Evolutionary conservation across 1,140 invertebrate species (phyloP).

Genomic region (Neodiprion fabricii): DNA sequence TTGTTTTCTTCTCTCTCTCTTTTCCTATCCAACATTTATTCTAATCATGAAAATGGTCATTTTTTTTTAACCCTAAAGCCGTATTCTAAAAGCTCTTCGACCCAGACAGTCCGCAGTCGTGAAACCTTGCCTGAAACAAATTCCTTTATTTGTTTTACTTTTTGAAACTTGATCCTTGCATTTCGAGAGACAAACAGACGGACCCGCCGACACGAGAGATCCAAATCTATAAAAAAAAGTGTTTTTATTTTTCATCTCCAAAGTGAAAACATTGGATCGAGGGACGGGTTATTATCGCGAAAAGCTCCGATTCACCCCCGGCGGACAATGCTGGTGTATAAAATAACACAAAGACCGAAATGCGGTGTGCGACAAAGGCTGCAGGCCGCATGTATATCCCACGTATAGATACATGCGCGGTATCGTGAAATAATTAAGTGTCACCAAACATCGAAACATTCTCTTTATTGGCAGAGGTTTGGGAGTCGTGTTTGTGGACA

Average conservation of each 20-base stretch:
- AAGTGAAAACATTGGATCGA: background rate
- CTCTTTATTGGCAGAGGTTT: constrained; percentile 25
- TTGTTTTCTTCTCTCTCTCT: no score
- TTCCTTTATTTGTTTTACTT: background rate
- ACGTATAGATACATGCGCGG: constrained; percentile 13
- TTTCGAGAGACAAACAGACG: background rate
- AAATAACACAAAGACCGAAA: background rate
- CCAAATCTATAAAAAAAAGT: background rate
- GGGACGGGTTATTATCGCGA: no score
- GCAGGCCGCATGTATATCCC: no score
- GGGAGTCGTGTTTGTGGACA: constrained; percentile 17
- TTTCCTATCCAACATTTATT: no score
- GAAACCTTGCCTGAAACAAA: no score
- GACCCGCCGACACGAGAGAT: background rate
- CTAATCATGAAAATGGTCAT: no score
- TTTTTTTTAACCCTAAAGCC: no score
- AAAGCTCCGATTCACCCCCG: no score
- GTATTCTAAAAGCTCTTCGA: no score
- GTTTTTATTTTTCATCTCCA: background rate
- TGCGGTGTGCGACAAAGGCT: background rate
- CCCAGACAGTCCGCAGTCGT: no score
- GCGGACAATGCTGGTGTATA: background rate
- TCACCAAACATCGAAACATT: constrained; percentile 31
- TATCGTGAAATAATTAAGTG: constrained; percentile 38
- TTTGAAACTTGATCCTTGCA: background rate